These are phyloP conservation scores for Pecten maximus DNA, from an alignment of 2,888 invertebrate genomes.

Conservation along the genomic window DNA sequence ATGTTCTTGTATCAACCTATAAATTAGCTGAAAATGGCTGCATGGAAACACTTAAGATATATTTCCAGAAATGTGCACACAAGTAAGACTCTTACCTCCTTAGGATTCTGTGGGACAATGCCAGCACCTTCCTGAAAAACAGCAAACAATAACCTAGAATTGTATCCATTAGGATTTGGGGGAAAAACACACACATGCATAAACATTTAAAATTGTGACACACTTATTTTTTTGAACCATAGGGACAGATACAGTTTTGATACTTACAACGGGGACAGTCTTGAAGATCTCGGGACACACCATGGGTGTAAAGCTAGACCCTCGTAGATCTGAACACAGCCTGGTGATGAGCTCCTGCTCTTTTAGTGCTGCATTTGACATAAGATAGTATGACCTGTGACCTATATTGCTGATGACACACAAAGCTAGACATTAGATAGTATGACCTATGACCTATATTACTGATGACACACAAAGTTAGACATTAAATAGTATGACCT, in stretches of 20 bases:
- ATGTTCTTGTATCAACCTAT: background rate
- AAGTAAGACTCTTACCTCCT: constrained; percentile 29
- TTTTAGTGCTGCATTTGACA: constrained; percentile 38
- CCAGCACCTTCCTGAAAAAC: constrained; percentile 52
- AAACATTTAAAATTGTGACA: background rate
- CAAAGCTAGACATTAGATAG: background rate
- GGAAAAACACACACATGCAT: background rate
- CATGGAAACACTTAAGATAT: background rate
- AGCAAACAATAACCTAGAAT: background rate
- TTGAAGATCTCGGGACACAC: constrained; percentile 48
- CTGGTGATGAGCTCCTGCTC: constrained; percentile 44
- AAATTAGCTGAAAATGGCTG: background rate
- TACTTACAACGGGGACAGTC: constrained; percentile 42
- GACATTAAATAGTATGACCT: background rate
- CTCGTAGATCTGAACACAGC: constrained; percentile 22
- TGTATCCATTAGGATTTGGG: background rate
- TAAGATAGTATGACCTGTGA: constrained; percentile 44
- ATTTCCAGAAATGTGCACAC: background rate
- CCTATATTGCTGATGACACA: constrained; percentile 48
- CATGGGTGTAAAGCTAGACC: constrained; percentile 41
- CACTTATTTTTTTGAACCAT: background rate
- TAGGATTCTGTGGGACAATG: background rate
- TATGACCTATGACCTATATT: background rate
- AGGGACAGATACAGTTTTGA: background rate
- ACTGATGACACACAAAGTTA: background rate